phyloP scores from a whole-genome alignment of 1,140 invertebrate genomes.

The Drosophila rhopaloa region DNA sequence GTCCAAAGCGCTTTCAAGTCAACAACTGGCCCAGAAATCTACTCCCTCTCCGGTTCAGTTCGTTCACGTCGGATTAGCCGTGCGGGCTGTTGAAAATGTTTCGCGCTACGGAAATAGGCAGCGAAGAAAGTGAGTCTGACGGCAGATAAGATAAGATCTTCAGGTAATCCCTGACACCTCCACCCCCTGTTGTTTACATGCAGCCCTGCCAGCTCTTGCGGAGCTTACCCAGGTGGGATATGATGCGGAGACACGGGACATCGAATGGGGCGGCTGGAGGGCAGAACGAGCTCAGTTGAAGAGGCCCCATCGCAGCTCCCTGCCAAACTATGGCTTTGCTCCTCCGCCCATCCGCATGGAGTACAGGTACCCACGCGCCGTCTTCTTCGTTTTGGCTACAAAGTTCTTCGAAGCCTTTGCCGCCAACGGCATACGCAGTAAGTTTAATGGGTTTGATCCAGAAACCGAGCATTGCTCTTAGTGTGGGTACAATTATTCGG shows the following conservation, averaged over 20 bases:
- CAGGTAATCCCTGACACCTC: constrained; percentile 2
- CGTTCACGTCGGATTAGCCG: constrained; percentile 39
- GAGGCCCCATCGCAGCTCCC: constrained; percentile 42
- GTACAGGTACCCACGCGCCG: constrained; percentile 76
- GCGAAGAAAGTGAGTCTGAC: constrained; percentile 78
- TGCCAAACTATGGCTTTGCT: constrained; percentile 72
- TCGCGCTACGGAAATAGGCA: constrained; percentile 78
- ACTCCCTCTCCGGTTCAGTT: constrained; percentile 21
- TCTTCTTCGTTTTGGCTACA: constrained; percentile 72
- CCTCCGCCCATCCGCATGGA: constrained; percentile 52
- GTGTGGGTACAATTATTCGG: constrained; percentile 46
- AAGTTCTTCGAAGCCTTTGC: constrained; percentile 84
- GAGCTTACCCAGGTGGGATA: constrained; percentile 49
- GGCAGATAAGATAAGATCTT: constrained; percentile 42
- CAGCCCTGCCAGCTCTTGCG: constrained; percentile 71
- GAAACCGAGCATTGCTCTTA: no score
- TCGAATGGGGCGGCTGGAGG: constrained; percentile 14
- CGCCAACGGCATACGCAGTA: constrained; percentile 83
- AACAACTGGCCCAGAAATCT: constrained; percentile 26
- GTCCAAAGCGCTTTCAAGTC: constrained; percentile 18
- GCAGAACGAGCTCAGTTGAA: constrained; percentile 41
- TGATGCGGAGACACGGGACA: constrained; percentile 8
- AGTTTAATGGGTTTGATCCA: constrained; percentile 36
- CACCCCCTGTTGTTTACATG: background rate
- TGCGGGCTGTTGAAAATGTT: constrained; percentile 63